Evolutionary conservation across 2,797 vertebrate species (phyloP).

Genomic region (Chiroxiphia lanceolata): DNA sequence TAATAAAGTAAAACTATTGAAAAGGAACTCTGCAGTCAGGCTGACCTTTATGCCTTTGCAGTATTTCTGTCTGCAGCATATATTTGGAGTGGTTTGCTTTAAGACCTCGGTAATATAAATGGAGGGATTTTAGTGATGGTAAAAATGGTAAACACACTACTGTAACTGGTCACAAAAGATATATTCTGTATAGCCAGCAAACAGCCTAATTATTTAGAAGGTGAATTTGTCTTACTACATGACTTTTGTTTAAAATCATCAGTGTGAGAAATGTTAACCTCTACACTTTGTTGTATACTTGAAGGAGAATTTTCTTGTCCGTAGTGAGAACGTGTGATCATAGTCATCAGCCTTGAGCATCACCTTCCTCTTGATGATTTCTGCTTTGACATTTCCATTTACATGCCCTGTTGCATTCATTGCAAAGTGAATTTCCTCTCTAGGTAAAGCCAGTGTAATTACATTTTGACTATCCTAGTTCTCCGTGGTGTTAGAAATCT

Average conservation of each 20-base stretch:
- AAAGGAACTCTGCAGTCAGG: not conserved
- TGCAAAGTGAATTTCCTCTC: not conserved
- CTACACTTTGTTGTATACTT: not conserved
- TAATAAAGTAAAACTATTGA: constrained; percentile 36
- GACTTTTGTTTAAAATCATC: not conserved
- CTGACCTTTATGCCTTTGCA: constrained; percentile 35
- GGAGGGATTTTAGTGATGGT: not conserved
- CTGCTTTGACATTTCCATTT: constrained; percentile 6
- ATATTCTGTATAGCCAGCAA: not conserved
- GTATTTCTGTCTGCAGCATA: constrained; percentile 22
- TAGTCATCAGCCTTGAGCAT: not conserved
- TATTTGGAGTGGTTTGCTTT: not conserved
- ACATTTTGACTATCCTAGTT: not conserved
- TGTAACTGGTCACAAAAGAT: not conserved
- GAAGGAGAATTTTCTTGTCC: not conserved
- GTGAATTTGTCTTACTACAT: not conserved
- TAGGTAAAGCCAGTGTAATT: not conserved
- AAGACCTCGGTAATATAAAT: not conserved
- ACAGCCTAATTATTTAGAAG: not conserved
- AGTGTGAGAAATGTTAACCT: not conserved
- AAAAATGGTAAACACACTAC: not conserved
- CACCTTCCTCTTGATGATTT: not conserved
- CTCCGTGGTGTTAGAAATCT: not conserved
- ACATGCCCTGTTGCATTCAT: not conserved
- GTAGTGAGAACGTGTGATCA: not conserved